These are phyloP conservation scores for chimpanzee (Pan troglodytes) DNA, from an alignment of 2,113 vertebrate genomes.

Conservation along the genomic window NHGRI_mPanTro3-v2.1_pri NC_072413.2:83705001-83705500, in stretches of 20 bases:
- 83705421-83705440: constrained; percentile 54
- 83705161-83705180: constrained; percentile 41
- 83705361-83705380: constrained; percentile 2
- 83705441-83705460: background rate
- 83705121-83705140: background rate
- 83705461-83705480: background rate
- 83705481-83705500: background rate
- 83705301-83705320: constrained; percentile 48
- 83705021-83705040: too few relatives aligned
- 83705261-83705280: constrained; percentile 20
- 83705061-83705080: background rate
- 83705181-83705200: constrained; percentile 36
- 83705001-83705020: too few relatives aligned
- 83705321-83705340: background rate
- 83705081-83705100: background rate
- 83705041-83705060: too few relatives aligned
- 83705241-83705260: constrained; percentile 27
- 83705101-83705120: background rate
- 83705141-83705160: background rate
- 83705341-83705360: background rate
- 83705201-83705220: constrained; percentile 47
- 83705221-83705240: constrained; percentile 24
- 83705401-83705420: background rate
- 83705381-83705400: background rate
- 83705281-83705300: constrained; percentile 53